phyloP scores from a whole-genome alignment of 1,140 invertebrate genomes.

The Oreohelix idahoensis region DNA sequence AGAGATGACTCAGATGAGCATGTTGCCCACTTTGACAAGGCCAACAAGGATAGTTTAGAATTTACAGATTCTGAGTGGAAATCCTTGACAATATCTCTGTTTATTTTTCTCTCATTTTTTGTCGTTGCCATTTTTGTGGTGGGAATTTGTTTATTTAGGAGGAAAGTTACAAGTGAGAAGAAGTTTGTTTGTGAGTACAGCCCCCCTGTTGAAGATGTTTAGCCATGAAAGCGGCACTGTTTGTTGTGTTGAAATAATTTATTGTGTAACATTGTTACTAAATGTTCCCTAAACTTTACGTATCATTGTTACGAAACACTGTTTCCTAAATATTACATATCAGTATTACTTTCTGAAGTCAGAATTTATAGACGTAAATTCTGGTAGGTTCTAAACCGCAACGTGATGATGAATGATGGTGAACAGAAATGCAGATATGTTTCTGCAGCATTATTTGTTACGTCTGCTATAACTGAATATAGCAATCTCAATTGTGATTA shows the following conservation, averaged over 20 bases:
- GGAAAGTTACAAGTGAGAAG: background rate
- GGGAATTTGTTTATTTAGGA: background rate
- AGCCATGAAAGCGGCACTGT: background rate
- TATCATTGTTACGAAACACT: too few relatives aligned
- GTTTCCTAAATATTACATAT: background rate
- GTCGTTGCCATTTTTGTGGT: background rate
- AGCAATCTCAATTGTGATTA: too few relatives aligned
- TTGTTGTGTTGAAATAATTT: background rate
- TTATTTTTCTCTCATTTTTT: background rate
- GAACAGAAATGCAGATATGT: too few relatives aligned
- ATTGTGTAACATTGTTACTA: background rate
- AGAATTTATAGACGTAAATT: too few relatives aligned
- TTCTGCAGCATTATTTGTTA: too few relatives aligned
- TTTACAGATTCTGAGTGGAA: background rate
- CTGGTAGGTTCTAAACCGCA: too few relatives aligned
- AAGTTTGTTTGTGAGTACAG: conserved; percentile 10
- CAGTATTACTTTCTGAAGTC: background rate
- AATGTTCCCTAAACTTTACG: too few relatives aligned
- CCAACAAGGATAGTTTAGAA: background rate
- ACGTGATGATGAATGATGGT: too few relatives aligned
- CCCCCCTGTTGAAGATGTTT: background rate
- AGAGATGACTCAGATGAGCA: background rate
- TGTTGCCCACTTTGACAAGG: background rate
- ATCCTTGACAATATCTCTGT: background rate
- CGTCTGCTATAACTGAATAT: too few relatives aligned